Evolutionary conservation across 2,113 vertebrate genomes (phyloP).

Genomic region (Grammomys dolichurus): DNA sequence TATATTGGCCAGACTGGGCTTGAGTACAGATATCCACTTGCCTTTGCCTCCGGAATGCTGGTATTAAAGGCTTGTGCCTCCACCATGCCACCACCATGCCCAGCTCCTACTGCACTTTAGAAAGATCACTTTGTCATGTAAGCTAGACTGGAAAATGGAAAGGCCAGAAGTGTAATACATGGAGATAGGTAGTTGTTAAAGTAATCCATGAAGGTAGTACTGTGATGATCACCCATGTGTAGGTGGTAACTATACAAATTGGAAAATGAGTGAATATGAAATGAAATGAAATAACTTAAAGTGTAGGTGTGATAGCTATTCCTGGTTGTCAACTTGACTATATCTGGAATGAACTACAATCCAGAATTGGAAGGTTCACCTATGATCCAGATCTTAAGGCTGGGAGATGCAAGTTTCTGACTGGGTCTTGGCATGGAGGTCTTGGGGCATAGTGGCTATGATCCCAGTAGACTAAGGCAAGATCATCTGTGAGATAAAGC

Average conservation of each 20-base stretch:
- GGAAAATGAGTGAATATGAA: neutral
- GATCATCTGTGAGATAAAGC: too few relatives aligned
- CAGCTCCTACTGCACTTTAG: neutral
- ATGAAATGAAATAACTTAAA: neutral
- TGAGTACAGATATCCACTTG: neutral
- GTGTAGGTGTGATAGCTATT: neutral
- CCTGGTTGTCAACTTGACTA: too few relatives aligned
- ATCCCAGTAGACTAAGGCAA: too few relatives aligned
- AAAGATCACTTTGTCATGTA: conserved; percentile 17
- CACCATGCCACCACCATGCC: neutral
- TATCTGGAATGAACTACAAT: too few relatives aligned
- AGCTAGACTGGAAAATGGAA: conserved; percentile 11
- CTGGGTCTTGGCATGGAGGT: too few relatives aligned
- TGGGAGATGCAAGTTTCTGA: too few relatives aligned
- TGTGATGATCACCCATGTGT: neutral
- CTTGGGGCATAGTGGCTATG: too few relatives aligned
- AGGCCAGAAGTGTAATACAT: conserved; percentile 3
- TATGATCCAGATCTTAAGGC: too few relatives aligned
- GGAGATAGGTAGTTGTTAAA: conserved; percentile 11
- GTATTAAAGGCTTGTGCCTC: too few relatives aligned
- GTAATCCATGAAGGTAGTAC: neutral
- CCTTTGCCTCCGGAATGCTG: neutral
- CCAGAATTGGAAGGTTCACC: too few relatives aligned
- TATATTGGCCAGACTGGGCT: neutral
- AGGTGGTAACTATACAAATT: neutral